Base-by-base conservation (phyloP, 2,888 invertebrate species). In the Lasius fuliginosus region DNA sequence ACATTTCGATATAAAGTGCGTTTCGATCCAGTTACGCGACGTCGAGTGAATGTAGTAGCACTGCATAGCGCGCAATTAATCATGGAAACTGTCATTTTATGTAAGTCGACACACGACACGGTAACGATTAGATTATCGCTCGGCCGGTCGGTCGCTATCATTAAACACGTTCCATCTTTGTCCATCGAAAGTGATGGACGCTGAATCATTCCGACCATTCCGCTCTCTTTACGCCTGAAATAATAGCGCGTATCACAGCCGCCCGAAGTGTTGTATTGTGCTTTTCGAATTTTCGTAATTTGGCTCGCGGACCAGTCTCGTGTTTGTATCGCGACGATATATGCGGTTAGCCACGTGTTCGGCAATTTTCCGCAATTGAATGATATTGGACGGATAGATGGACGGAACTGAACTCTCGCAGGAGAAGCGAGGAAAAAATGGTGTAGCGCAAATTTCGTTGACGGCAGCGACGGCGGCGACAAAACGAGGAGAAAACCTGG, bases 321-420 rank as follows among this genome's bases (percentile, higher is more conserved):
- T 84, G 88, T 83, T 85, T 83, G 83, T 83, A 83, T 74, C 82
- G 76, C 82, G 76, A 65, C 85, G 64, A 84, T 84, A 83, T 83
- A 68, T 83, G 90, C 73, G 90, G 90, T 90, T 87, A 89, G 75
- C 90, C 90, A 74, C 86, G 82, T 53, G 53, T 79, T 87, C 85
- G 86, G 89, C 88, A 87, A 87, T 90, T 90, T 90, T 87, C 89
- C 85, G 77, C 86, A 88, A 90, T 90, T 90, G 88, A 74, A 69
- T 84, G 89, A 89, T 90, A 90, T 87, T 83, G 90, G 90, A 87
- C 82, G 87, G 87, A 89, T 89, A 71, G 81, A 42, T 68, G 79
- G 69, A 40, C 82, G 74, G 82, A 86, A 87, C 73, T 71, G 82
- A 83, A 83, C 87, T 77, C 73, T 71, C 71, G 46, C 27, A 18